Conservation (phyloP, 2,113 vertebrate species). For the Phalacrocorax brasilianus region DNA sequence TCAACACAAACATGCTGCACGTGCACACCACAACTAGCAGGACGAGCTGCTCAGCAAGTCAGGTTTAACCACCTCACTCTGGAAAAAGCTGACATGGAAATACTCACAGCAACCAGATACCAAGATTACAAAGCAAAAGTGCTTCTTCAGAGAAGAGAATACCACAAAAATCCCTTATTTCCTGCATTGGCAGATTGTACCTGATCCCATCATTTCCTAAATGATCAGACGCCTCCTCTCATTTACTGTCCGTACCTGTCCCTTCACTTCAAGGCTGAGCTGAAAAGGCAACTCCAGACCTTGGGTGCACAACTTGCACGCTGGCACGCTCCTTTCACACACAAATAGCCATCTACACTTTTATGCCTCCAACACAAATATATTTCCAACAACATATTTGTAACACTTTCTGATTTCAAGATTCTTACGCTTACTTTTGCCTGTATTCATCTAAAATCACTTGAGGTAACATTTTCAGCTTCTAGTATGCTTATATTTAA, state of each 20-base stretch:
- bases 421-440: background rate
- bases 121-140: fast-evolving
- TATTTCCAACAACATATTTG: background rate
- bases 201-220: background rate
- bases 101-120: background rate
- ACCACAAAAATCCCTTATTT: background rate
- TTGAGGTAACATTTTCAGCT: background rate
- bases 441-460: background rate
- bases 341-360: background rate
- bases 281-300: background rate
- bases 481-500: background rate
- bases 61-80: too few species aligned
- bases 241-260: fast-evolving
- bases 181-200: background rate
- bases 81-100: fast-evolving
- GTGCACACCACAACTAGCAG: background rate
- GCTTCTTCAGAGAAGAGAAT: background rate
- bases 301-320: fast-evolving
- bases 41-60: background rate
- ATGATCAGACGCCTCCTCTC: background rate
- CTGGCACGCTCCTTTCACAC: fast-evolving
- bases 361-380: background rate
- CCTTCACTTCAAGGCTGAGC: background rate
- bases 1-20: fast-evolving
- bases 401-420: fast-evolving